Evolutionary conservation across 2,113 vertebrate genomes (phyloP).

Genomic region (Xenotilapia longispinis): DNA sequence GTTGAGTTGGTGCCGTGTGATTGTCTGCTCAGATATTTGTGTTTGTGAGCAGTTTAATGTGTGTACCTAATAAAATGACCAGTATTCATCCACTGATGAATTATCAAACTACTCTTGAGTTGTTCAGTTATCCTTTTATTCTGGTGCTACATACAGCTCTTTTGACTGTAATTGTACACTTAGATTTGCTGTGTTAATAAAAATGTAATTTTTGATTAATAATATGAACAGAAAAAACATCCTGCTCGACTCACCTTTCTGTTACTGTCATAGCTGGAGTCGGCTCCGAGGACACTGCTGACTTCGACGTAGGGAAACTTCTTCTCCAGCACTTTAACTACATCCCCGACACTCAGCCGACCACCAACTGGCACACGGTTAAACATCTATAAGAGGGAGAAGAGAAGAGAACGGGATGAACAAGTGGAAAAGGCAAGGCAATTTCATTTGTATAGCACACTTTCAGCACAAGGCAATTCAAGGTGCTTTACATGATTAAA

Average conservation of each 20-base stretch:
- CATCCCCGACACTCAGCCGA: constrained; percentile 81
- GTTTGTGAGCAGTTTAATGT: neutral
- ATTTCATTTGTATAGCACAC: neutral
- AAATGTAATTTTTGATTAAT: neutral
- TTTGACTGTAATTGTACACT: neutral
- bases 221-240: neutral
- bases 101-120: neutral
- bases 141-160: neutral
- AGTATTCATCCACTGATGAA: neutral
- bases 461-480: neutral
- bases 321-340: constrained; percentile 87
- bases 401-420: neutral
- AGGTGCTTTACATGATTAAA: neutral
- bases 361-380: constrained; percentile 80
- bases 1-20: neutral
- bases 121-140: neutral
- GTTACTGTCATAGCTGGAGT: constrained; percentile 89
- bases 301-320: constrained; percentile 89
- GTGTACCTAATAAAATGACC: neutral
- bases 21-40: neutral
- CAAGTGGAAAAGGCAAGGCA: neutral
- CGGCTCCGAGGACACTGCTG: constrained; percentile 83
- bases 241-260: constrained; percentile 78
- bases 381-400: constrained; percentile 75
- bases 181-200: neutral